Evolutionary conservation across 2,113 vertebrate species (phyloP), one percentile per base, ranked within the genome.

Genomic region (Misgurnus anguillicaudatus): DNA sequence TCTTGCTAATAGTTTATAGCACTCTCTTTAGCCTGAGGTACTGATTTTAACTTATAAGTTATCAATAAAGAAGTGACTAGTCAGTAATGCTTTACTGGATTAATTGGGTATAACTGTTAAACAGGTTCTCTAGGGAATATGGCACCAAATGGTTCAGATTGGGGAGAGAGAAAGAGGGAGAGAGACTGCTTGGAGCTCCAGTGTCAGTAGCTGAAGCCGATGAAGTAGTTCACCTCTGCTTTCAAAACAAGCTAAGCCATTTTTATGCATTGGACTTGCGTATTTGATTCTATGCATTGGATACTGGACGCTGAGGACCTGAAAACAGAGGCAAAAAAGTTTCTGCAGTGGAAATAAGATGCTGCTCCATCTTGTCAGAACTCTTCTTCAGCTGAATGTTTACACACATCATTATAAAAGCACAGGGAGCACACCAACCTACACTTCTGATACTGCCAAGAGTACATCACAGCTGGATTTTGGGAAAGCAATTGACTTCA

Each of bases 341-440:
- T 55, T 80, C 6, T 72, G 42, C 31, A 41, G 19, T 48, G 57
- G 36, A 31, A 79, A 9, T 21, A 42, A 72, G 53, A 82, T 82
- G 80, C 41, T 72, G 1, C 75, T 82, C 21, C 5, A 73, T 78
- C 41, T 82, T n/a, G 19, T 82, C 61, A 64, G 48, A 65, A 31
- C 75, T 36, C 75, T 82, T 47, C 63, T 82, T 38, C 69, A 78
- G 62, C 19, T 82, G 13, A 74, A 78, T n/a, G n/a, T 74, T 8
- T 61, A 55, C n/a, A 42, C 72, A 14, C n/a, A 75, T 31, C n/a
- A 78, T 38, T 58, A 45, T n/a, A 74, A 39, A 74, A 39, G 41
- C 36, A 45, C 31, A 8, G 57, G 65, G n/a, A 47, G 31, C 45
- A 51, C 38, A 17, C 42, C n/a, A 16, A 42, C 31, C 57, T 53